Base-by-base conservation (phyloP, 2,113 vertebrate genomes). In the Oncorhynchus tshawytscha region DNA sequence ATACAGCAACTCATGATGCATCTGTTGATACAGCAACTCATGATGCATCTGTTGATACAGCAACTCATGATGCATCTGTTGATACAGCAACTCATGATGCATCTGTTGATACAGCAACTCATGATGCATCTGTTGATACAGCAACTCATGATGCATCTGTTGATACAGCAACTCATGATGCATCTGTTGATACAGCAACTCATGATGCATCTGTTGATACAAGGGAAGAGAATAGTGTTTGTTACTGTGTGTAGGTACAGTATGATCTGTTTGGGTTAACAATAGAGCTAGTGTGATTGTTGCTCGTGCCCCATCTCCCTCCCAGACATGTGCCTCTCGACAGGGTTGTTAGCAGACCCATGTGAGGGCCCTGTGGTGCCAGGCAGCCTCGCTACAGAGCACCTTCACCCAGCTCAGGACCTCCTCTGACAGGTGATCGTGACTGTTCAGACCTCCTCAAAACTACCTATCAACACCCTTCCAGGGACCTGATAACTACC, bases 281-380 rank as follows among this genome's bases (percentile, higher is more conserved):
- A 39, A 39, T 39, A 39, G 8, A 39, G 8, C 34, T 39, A 39
- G 34, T 39, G 34, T 39, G 34, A 39, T 8, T 39, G 34, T 39
- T 39, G 34, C 34, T 39, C n/a, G 13, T 67, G 45, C 16, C 73
- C 72, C 57, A 8, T 74, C 60, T 65, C 70, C 72, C 67, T 48
- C 77, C 20, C 87, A 94, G 93, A 88, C 75, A 0, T 83, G 54
- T 20, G 76, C 75, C 6, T 66, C 84, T 5, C 82, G 73, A 70
- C 76, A 77, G 1, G 86, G 83, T 48, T 80, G 74, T 0, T 80
- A 93, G 39, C 83, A 93, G 69, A 75, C 69, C 54, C 82, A 82
- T 5, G 67, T 91, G 73, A 81, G 92, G 22, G 83, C 78, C 0
- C 85, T 96, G 73, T 95, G 94, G 92, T 91, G 90, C 86, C 94